phyloP scores from a whole-genome alignment of 2,797 vertebrate species.

The Rhodeus uyekii region DNA sequence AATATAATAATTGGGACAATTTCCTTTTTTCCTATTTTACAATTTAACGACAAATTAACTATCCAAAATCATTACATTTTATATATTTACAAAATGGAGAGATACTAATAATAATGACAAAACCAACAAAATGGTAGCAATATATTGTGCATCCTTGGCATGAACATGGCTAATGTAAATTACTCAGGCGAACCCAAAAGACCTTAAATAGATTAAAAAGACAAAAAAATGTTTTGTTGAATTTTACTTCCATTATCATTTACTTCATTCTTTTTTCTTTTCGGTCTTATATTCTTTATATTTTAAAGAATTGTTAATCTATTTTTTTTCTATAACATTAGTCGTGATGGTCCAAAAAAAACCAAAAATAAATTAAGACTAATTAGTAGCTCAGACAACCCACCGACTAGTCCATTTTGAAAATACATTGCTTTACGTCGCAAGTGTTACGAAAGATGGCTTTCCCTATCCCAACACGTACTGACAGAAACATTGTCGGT shows the following conservation, averaged over 20 bases:
- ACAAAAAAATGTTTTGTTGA: too few species aligned
- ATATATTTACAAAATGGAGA: not conserved
- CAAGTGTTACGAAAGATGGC: not conserved
- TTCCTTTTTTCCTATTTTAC: not conserved
- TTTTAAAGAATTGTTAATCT: too few species aligned
- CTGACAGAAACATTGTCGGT: conserved; percentile 24
- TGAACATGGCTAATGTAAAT: not conserved
- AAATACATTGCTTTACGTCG: not conserved
- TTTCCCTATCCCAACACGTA: not conserved
- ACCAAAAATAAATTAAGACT: too few species aligned
- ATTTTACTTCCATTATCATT: too few species aligned
- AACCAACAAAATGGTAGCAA: not conserved
- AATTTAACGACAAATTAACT: not conserved
- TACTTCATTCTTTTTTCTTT: too few species aligned
- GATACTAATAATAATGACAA: not conserved
- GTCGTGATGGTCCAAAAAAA: too few species aligned
- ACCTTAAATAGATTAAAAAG: too few species aligned
- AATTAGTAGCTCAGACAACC: not conserved
- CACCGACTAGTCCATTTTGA: not conserved
- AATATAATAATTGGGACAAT: too few species aligned
- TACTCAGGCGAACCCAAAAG: not conserved
- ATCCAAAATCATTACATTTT: not conserved
- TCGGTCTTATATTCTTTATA: too few species aligned
- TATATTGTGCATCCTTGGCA: not conserved
- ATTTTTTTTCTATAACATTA: too few species aligned